Percentiles rank a stretch among this genome's conserved stretches.
phyloP scores from a whole-genome alignment of 2,888 invertebrate species.

The Ophraella communa region DNA sequence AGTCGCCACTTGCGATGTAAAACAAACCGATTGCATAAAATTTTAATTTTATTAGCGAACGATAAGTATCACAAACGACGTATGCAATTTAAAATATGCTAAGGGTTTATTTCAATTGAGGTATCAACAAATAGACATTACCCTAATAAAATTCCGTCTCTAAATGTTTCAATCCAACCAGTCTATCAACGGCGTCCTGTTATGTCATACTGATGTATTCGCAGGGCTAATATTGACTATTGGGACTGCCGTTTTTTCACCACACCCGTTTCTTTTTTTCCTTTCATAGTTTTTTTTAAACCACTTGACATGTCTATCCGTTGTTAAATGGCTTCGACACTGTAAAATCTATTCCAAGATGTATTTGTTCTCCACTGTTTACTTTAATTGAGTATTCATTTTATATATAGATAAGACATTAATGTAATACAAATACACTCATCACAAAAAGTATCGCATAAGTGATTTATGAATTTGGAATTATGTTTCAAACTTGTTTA shows the following conservation, averaged over 20 bases:
- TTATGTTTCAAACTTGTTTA: too few relatives aligned
- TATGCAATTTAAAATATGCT: slow-evolving; percentile 5
- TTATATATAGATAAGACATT: too few relatives aligned
- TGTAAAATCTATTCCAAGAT: background rate
- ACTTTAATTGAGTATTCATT: too few relatives aligned
- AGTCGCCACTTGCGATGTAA: too few relatives aligned
- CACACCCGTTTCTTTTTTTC: background rate
- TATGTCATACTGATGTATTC: background rate
- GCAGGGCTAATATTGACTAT: background rate
- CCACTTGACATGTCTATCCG: background rate
- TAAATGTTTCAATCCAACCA: background rate
- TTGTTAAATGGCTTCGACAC: background rate
- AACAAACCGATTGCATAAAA: too few relatives aligned
- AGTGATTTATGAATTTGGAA: too few relatives aligned
- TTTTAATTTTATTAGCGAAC: too few relatives aligned
- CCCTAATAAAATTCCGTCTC: slow-evolving; percentile 8
- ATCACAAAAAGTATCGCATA: too few relatives aligned
- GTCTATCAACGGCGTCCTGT: background rate
- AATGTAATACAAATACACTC: too few relatives aligned
- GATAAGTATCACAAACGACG: background rate
- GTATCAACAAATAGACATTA: slow-evolving; percentile 6
- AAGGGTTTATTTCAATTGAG: slow-evolving; percentile 1
- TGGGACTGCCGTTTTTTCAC: background rate
- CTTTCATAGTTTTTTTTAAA: too few relatives aligned
- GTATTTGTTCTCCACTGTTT: too few relatives aligned